Base-by-base conservation (phyloP, 2,888 invertebrate genomes). In the Nomada hirtipes region DNA sequence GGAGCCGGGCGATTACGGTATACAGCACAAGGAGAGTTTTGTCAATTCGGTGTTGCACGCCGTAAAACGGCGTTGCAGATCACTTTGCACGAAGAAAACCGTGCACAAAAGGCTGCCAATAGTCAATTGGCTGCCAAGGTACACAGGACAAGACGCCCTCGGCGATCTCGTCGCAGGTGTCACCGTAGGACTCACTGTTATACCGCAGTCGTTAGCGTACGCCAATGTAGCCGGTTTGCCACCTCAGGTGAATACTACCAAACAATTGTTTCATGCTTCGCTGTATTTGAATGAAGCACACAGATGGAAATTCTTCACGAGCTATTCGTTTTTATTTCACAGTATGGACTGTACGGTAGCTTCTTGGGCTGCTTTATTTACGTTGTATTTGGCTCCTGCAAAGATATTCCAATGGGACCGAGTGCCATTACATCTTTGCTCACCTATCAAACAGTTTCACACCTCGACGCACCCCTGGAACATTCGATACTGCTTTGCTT, bases 271-370 rank as follows among this genome's bases (percentile, higher is more conserved):
- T n/a, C 26, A 3, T 9, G 18, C 18, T 7, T 50, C 15, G 3
- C 18, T 50, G 15, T 13, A 18, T 29, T 2, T 2, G 1, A 20
- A 1, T 13, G 1, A 59, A 57, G 15, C 2, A 29, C n/a, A 20
- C 13, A 20, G 20, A 42, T 13, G 26, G 23, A n/a, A 44, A 29
- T 36, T 36, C 29, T 55, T 42, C 42, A 55, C 42, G 20, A 55
- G 55, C 55, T 55, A n/a, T 55, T 23, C 15, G 3, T 70, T 60
- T 80, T 4, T 72, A 63, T 65, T 76, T 82, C 65, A 50, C 95
- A 98, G 97, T 97, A 98, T 94, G 99, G 98, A 59, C 95, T 99
- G 69, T 98, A 98, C 94, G 97, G 98, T 71, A 98, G 98, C n/a
- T 98, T 98, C 94, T 94, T 98, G 91, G 98, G 98, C 61, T 97